A percentile compares a stretch with the other conserved stretches of the same genome.
Evolutionary conservation across 2,113 vertebrate species (phyloP).

Genomic region (Cnemophilus loriae): DNA sequence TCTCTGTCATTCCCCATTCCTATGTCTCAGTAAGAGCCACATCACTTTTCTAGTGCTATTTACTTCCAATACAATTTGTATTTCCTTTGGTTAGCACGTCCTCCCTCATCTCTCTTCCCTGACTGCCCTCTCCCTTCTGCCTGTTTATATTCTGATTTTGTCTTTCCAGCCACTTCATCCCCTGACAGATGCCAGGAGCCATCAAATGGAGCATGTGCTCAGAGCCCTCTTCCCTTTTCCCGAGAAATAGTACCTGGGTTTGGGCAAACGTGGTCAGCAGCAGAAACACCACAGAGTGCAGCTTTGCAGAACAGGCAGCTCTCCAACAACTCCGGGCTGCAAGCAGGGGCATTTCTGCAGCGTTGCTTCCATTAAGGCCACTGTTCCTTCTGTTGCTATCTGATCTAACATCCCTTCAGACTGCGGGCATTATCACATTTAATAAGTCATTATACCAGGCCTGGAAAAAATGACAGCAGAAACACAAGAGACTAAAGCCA

Average conservation of each 20-base stretch:
- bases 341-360: background rate
- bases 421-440: background rate
- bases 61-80: background rate
- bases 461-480: background rate
- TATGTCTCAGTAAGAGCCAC: background rate
- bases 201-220: background rate
- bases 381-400: background rate
- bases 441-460: background rate
- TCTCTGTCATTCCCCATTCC: background rate
- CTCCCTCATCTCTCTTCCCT: background rate
- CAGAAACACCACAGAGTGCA: background rate
- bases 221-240: background rate
- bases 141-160: background rate
- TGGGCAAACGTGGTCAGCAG: background rate
- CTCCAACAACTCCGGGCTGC: background rate
- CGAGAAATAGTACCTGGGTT: background rate
- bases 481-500: background rate
- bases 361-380: background rate
- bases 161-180: background rate
- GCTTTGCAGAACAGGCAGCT: background rate
- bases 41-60: background rate
- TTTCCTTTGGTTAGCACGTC: background rate
- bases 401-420: background rate
- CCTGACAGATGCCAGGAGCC: background rate
- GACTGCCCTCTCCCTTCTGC: background rate